These are phyloP conservation scores for Caenorhabditis sp. DNA, from an alignment of 2,888 invertebrate genomes.

Conservation along the genomic window DNA sequence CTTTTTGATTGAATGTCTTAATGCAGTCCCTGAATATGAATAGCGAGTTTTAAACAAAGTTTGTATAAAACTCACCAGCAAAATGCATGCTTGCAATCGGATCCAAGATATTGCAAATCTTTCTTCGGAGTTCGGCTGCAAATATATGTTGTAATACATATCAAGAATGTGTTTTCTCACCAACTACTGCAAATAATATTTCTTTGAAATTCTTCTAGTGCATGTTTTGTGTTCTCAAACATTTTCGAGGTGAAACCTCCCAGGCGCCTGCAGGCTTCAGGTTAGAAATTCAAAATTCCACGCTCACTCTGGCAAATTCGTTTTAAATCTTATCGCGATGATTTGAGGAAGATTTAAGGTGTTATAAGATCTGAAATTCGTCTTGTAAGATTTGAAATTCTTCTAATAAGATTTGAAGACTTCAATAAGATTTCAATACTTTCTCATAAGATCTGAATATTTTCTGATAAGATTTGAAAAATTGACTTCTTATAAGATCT, in stretches of 20 bases:
- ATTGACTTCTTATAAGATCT: too few relatives aligned
- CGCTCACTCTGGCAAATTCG: too few relatives aligned
- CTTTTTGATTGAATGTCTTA: slow-evolving; percentile 11
- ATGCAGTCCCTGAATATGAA: slow-evolving; percentile 54
- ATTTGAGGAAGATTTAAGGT: too few relatives aligned
- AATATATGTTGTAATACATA: not conserved
- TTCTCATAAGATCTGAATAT: too few relatives aligned
- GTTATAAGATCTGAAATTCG: too few relatives aligned
- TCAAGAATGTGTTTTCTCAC: slow-evolving; percentile 35
- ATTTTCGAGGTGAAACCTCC: slow-evolving; percentile 1
- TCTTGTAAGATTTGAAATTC: too few relatives aligned
- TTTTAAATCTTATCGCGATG: too few relatives aligned
- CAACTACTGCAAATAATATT: slow-evolving; percentile 47
- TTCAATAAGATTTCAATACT: too few relatives aligned
- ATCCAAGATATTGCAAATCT: slow-evolving; percentile 62
- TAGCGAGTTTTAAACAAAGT: not conserved
- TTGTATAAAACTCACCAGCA: slow-evolving; percentile 61
- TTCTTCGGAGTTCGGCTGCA: slow-evolving; percentile 45
- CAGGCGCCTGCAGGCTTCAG: not conserved
- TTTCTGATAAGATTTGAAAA: too few relatives aligned
- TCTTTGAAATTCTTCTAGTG: slow-evolving; percentile 45
- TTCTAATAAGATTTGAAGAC: too few relatives aligned
- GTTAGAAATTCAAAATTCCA: slow-evolving; percentile 29
- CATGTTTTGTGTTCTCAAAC: slow-evolving; percentile 42
- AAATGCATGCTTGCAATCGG: slow-evolving; percentile 68